phyloP scores from a whole-genome alignment of 2,888 invertebrate genomes.

The Aphodius sticticus region DNA sequence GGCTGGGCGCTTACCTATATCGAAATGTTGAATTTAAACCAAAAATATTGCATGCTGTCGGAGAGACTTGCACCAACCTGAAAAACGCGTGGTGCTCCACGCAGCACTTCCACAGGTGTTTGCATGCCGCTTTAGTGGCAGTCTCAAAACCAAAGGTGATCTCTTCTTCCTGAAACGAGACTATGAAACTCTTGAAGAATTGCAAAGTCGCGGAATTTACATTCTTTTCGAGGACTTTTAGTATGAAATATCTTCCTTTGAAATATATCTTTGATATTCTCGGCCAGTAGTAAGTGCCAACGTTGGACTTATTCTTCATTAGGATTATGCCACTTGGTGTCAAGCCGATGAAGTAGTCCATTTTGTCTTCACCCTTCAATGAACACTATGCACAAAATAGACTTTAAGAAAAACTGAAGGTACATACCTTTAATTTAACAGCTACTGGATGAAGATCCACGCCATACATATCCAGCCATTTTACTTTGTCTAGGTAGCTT shows the following conservation, averaged over 20 bases:
- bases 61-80: conserved; percentile 82
- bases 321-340: conserved; percentile 96
- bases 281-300: conserved; percentile 98
- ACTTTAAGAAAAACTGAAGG: conserved; percentile 13
- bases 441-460: conserved; percentile 96
- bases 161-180: conserved; percentile 79
- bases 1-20: conserved; percentile 69
- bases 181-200: conserved; percentile 11
- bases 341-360: conserved; percentile 94
- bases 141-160: conserved; percentile 97
- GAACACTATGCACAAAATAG: conserved; percentile 10
- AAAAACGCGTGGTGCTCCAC: conserved; percentile 96
- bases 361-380: conserved; percentile 91
- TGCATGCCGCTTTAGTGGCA: conserved; percentile 89
- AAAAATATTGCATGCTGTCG: conserved; percentile 78
- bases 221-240: conserved; percentile 94
- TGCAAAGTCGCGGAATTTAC: conserved; percentile 66
- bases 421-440: conserved; percentile 64
- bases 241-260: conserved; percentile 96
- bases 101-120: conserved; percentile 96
- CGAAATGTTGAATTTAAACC: conserved; percentile 81
- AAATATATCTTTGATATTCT: conserved; percentile 96
- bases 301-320: conserved; percentile 93
- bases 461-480: conserved; percentile 99
- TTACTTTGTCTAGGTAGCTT: conserved; percentile 95